phyloP scores from a whole-genome alignment of 2,113 vertebrate genomes.

The Pelecanoides urinatrix region DNA sequence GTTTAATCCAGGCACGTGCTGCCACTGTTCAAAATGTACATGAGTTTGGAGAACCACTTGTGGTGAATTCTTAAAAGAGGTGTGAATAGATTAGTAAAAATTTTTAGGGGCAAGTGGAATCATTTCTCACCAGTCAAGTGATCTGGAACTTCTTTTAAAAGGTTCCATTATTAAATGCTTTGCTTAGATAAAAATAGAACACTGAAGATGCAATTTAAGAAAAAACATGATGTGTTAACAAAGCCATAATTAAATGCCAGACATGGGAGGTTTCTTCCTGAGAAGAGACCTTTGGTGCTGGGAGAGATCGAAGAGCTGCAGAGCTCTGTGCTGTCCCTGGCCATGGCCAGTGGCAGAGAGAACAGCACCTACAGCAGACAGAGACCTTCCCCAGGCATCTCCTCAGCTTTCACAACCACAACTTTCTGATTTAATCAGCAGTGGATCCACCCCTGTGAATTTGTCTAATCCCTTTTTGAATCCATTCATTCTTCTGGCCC shows the following conservation, averaged over 20 bases:
- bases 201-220: not conserved
- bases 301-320: accelerated
- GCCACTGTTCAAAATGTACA: not conserved
- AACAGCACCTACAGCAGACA: not conserved
- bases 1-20: not conserved
- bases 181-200: not conserved
- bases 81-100: not conserved
- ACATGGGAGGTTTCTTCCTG: not conserved
- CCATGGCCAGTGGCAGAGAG: not conserved
- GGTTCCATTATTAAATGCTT: not conserved
- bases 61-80: not conserved
- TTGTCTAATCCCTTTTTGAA: not conserved
- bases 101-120: not conserved
- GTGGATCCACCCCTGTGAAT: too few relatives aligned
- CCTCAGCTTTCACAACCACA: not conserved
- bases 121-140: not conserved
- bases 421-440: not conserved
- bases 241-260: not conserved
- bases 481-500: not conserved
- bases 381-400: not conserved
- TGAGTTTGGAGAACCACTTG: not conserved
- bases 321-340: accelerated
- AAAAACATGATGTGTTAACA: not conserved
- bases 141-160: not conserved
- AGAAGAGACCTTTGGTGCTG: not conserved